Base-by-base conservation (phyloP, 2,113 vertebrate genomes). In the Falcunculus frontatus region DNA sequence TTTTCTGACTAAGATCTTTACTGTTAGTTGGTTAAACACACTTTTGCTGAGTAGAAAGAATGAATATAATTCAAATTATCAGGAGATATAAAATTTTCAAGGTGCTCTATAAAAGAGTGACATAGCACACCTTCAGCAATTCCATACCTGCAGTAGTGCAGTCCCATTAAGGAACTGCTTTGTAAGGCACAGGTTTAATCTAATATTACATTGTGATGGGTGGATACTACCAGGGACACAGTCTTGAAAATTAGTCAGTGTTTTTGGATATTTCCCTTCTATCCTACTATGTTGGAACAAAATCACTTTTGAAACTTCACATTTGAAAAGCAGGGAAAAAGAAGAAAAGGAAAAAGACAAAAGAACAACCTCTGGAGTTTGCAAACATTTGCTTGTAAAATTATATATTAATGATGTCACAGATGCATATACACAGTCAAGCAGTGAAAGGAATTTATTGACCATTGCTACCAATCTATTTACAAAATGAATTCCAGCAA, bases 401-500 rank as follows among this genome's bases (percentile, higher is more conserved):
- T 75, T 80, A 17, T 39, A 19, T 27, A 59, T 76, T 49, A 91
- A 60, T 46, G 35, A 64, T 84, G 30, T 27, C 70, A 75, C 25
- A 78, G 68, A 84, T 41, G 17, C 46, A 83, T 50, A 52, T 77
- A 89, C 26, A 83, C 64, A 96, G 32, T 59, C 47, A 88, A 95
- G 68, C 62, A 91, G 50, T 33, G 39, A 50, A 83, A 91, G 13
- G 39, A 95, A 86, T 87, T 84, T 74, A 95, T 95, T 96, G 82
- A 94, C 89, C 91, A 73, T 80, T 95, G 33, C 35, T 84, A 89
- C 52, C 44, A 52, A 88, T 67, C 41, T 52, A 83, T 91, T 90
- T 90, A 89, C 52, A 75, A 96, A 96, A 96, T 74, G 37, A 90
- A 92, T 96, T 95, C 15, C 49, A 81, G 14, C 30, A 23, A 73